phyloP scores from a whole-genome alignment of 2,113 vertebrate species.

The Syngnathus scovelli region DNA sequence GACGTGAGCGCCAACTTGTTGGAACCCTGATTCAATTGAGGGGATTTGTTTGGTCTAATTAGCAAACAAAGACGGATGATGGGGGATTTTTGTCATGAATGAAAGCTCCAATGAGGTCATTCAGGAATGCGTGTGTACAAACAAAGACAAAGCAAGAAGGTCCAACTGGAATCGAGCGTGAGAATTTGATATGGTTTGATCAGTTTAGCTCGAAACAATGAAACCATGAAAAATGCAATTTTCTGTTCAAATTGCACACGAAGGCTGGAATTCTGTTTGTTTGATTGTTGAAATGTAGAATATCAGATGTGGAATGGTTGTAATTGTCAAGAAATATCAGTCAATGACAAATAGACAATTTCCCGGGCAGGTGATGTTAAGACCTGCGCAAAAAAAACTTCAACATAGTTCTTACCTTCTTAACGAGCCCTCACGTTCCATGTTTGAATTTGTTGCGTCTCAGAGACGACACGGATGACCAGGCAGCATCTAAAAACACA shows the following conservation, averaged over 20 bases:
- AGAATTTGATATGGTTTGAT: conserved; percentile 6
- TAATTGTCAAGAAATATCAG: too few species aligned
- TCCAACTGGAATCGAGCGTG: background rate
- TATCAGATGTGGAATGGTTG: too few species aligned
- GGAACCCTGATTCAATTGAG: conserved; percentile 12
- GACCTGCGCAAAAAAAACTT: background rate
- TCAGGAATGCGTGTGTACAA: conserved; percentile 32
- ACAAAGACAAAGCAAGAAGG: background rate
- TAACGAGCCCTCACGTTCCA: conserved; percentile 67
- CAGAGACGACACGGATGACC: background rate
- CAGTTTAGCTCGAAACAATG: background rate
- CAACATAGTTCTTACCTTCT: conserved; percentile 49
- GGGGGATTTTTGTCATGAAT: conserved; percentile 26
- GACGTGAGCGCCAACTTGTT: background rate
- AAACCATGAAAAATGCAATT: too few species aligned
- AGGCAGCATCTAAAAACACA: conserved; percentile 48
- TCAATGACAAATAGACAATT: background rate
- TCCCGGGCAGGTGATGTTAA: background rate
- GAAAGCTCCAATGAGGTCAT: conserved; percentile 52
- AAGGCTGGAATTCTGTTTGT: too few species aligned
- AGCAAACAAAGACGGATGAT: conserved; percentile 46
- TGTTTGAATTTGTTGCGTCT: conserved; percentile 6
- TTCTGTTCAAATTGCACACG: too few species aligned
- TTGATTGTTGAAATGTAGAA: too few species aligned
- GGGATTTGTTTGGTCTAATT: conserved; percentile 47